Evolutionary conservation across 2,113 vertebrate genomes (phyloP).

Genomic region (Talpa occidentalis): DNA sequence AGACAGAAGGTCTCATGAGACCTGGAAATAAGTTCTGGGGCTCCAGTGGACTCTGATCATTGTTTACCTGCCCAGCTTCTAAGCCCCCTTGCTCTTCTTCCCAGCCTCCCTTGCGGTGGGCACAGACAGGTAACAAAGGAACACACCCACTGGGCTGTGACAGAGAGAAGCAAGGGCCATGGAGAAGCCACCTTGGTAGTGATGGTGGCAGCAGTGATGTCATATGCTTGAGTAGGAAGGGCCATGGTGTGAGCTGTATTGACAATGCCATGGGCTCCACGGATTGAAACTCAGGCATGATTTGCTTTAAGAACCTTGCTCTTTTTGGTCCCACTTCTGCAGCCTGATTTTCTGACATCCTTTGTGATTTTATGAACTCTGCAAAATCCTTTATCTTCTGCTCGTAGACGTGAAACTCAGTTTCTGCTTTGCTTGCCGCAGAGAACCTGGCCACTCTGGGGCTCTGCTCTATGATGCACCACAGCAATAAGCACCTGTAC

Average conservation of each 20-base stretch:
- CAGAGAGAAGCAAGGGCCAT: not conserved
- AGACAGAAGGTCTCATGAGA: not conserved
- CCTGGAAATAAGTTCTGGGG: not conserved
- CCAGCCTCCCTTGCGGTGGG: not conserved
- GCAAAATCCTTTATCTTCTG: not conserved
- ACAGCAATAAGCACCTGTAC: not conserved
- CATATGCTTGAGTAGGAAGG: not conserved
- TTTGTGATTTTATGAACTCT: not conserved
- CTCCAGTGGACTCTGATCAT: not conserved
- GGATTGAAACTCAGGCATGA: not conserved
- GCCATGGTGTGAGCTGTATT: fast-evolving
- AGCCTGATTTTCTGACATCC: not conserved
- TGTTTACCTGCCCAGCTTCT: not conserved
- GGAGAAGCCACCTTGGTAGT: not conserved
- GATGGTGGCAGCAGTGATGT: not conserved
- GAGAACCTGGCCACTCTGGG: not conserved
- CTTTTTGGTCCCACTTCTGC: not conserved
- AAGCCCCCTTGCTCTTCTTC: not conserved
- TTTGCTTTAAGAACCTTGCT: not conserved
- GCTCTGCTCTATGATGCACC: not conserved
- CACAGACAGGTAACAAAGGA: not conserved
- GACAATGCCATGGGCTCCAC: not conserved
- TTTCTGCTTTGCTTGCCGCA: not conserved
- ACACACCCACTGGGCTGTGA: not conserved
- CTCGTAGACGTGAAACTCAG: not conserved